Percentiles rank a stretch among this genome's conserved stretches.
These are phyloP conservation scores for Holocentrus rufus DNA, from an alignment of 2,797 vertebrate genomes.

Conservation along the genomic window DNA sequence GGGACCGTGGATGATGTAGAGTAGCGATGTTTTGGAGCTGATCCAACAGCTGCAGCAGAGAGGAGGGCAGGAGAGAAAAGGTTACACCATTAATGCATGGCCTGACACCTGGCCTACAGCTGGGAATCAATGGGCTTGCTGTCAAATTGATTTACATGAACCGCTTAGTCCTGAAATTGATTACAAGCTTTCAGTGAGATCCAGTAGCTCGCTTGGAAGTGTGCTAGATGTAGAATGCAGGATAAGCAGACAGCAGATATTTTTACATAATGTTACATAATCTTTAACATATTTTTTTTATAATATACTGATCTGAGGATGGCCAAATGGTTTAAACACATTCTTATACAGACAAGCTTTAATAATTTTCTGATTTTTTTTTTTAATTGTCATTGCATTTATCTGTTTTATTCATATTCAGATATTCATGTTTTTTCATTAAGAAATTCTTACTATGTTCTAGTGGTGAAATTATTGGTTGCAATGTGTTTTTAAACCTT, in stretches of 20 bases:
- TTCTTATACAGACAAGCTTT: too few relatives aligned
- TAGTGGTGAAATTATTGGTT: too few relatives aligned
- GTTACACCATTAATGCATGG: conserved; percentile 30
- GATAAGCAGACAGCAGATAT: neutral
- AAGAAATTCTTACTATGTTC: too few relatives aligned
- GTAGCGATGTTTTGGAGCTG: conserved; percentile 94
- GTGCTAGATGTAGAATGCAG: neutral
- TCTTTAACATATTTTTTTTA: too few relatives aligned
- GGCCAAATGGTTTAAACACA: too few relatives aligned
- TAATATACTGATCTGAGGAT: too few relatives aligned
- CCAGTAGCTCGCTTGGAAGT: conserved; percentile 2
- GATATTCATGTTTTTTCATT: too few relatives aligned
- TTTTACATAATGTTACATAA: too few relatives aligned
- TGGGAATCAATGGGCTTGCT: conserved; percentile 20
- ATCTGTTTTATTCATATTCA: too few relatives aligned
- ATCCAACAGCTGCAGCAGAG: conserved; percentile 91
- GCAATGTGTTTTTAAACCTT: too few relatives aligned
- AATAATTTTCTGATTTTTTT: too few relatives aligned
- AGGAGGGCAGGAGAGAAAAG: conserved; percentile 3
- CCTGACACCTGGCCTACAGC: conserved; percentile 8
- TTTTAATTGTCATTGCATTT: too few relatives aligned
- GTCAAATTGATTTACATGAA: conserved; percentile 18
- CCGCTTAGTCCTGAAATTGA: neutral
- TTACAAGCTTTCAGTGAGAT: neutral
- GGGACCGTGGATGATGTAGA: conserved; percentile 97